Evolutionary conservation across 2,797 vertebrate species (phyloP).

Genomic region (Arremon brunneinucha): DNA sequence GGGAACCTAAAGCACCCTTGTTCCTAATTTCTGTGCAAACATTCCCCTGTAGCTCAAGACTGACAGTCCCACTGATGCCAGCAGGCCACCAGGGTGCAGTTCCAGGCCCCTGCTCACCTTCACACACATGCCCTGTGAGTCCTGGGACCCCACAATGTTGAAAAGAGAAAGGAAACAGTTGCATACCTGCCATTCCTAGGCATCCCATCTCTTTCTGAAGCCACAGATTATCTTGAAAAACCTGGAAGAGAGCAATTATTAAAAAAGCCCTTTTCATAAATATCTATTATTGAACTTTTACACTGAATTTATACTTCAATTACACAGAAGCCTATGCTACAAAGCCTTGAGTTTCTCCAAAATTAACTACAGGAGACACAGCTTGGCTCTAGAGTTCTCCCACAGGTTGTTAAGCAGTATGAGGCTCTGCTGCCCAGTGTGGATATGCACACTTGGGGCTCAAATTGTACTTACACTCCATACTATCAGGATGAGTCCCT

Average conservation of each 20-base stretch:
- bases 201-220: background rate
- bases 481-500: background rate
- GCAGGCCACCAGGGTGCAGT: fast-evolving
- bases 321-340: background rate
- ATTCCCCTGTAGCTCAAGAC: background rate
- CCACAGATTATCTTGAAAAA: background rate
- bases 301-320: background rate
- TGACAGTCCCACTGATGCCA: background rate
- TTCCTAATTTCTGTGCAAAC: background rate
- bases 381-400: background rate
- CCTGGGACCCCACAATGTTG: background rate
- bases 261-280: background rate
- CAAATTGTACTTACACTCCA: background rate
- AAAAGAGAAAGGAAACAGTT: background rate
- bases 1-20: background rate
- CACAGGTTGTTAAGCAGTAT: background rate
- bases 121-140: background rate
- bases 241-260: conserved; percentile 22
- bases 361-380: background rate
- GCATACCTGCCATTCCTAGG: conserved; percentile 34
- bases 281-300: background rate
- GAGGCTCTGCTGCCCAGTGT: background rate
- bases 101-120: background rate
- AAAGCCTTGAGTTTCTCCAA: background rate
- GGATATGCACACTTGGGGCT: background rate